A percentile compares a stretch with the other conserved stretches of the same genome.
Evolutionary conservation across 2,113 vertebrate genomes (phyloP).

Genomic region (Promerops cafer): DNA sequence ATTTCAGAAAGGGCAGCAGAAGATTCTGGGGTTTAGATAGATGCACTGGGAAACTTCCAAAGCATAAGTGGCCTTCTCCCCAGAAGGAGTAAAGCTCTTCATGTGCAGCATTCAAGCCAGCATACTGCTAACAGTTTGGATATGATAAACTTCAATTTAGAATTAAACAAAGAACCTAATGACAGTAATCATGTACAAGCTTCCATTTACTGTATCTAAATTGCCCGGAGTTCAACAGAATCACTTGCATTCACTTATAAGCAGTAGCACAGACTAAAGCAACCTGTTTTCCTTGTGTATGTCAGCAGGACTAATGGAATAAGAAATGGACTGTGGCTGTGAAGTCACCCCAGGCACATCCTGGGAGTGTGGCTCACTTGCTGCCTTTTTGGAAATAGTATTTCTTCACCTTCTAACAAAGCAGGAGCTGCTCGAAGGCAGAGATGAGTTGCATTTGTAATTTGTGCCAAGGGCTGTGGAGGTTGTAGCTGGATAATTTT

Average conservation of each 20-base stretch:
- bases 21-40: neutral
- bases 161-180: slow-evolving; percentile 38
- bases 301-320: slow-evolving; percentile 40
- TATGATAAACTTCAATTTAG: slow-evolving; percentile 39
- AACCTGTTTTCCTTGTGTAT: neutral
- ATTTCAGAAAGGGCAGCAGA: neutral
- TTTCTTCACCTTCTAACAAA: neutral
- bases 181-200: slow-evolving; percentile 38
- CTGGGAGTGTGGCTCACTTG: neutral
- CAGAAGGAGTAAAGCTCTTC: neutral
- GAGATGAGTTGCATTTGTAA: neutral
- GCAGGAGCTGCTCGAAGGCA: neutral
- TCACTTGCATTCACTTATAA: neutral
- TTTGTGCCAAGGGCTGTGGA: neutral
- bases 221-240: slow-evolving; percentile 41
- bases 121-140: slow-evolving; percentile 27
- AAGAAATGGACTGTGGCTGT: neutral
- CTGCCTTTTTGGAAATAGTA: neutral
- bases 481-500: neutral
- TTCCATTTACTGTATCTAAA: slow-evolving; percentile 46
- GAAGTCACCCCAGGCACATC: neutral
- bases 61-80: neutral
- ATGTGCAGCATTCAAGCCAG: neutral
- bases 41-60: neutral
- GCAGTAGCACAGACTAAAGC: neutral